Conservation (phyloP, 2,113 vertebrate species). For the Orthochromis indermauri region DNA sequence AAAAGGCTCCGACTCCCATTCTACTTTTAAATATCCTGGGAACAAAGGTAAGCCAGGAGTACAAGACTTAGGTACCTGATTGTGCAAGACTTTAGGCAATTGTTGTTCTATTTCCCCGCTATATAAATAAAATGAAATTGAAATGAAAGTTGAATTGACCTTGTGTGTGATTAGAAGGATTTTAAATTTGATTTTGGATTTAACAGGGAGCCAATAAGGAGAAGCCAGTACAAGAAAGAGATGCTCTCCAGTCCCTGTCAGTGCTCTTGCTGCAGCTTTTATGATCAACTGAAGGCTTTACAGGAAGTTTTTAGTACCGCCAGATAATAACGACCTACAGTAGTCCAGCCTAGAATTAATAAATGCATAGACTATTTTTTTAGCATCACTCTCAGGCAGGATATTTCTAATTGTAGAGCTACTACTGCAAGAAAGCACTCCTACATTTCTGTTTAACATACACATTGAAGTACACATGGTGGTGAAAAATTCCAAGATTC, state of each 20-base stretch:
- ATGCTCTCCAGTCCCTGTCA: background rate
- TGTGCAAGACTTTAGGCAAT: background rate
- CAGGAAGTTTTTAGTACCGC: rapidly evolving
- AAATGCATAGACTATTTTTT: background rate
- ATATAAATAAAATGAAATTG: background rate
- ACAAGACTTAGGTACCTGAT: background rate
- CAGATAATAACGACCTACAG: rapidly evolving
- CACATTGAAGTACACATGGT: background rate
- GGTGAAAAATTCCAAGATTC: background rate
- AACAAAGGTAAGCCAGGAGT: background rate
- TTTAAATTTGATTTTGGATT: rapidly evolving
- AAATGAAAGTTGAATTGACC: background rate
- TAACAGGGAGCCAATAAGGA: background rate
- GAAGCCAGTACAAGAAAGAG: rapidly evolving
- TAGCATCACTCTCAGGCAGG: background rate
- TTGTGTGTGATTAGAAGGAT: background rate
- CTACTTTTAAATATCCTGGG: rapidly evolving
- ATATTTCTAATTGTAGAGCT: background rate
- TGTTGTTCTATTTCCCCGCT: background rate
- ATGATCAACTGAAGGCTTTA: background rate
- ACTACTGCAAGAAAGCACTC: rapidly evolving
- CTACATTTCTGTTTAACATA: rapidly evolving
- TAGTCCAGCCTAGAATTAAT: background rate
- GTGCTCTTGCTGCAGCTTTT: background rate
- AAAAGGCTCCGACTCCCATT: background rate